Base-by-base conservation (phyloP, 2,797 vertebrate genomes). In the Pangasius djambal region DNA sequence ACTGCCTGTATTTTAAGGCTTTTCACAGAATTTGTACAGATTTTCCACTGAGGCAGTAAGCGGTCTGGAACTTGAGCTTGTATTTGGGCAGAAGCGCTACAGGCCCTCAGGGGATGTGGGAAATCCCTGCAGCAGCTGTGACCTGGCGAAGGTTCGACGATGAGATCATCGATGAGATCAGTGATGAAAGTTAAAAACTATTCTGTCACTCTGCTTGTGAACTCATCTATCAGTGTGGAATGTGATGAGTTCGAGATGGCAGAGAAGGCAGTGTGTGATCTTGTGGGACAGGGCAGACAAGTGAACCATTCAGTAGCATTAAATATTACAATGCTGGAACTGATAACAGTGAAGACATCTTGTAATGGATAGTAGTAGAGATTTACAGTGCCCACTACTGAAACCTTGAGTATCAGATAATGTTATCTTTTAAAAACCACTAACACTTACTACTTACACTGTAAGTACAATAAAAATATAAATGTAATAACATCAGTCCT, bases 11-110 rank as follows among this genome's bases (percentile, higher is more conserved):
- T 69, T 12, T 85, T 86, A 7, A 15, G 13, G 37, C 6, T 75
- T 74, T 77, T 15, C 59, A 37, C 63, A 89, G 78, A 86, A 52
- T 92, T 92, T 91, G 83, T 87, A 90, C 75, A 86, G 57, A 92
- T 84, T 89, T 77, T 70, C 86, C 83, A 75, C 78, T 67, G 79
- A 48, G 61, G 88, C 78, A 83, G 22, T 52, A 40, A 40, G 91
- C 92, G 92, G 93, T 91, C 89, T 44, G 78, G 93, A 91, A 88
- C 55, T 63, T 57, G 44, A 89, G 69, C 88, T 87, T 84, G 86
- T 87, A 55, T 93, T 90, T 89, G 78, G 89, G 83, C 78, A 52
- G 69, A n/a, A 50, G 75, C 16, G 6, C 75, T 10, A 1, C 18
- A 12, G 31, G 16, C 6, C 10, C 22, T 83, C 57, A 6, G 79